A percentile compares a stretch with the other conserved stretches of the same genome.
Evolutionary conservation across 2,888 invertebrate genomes (phyloP).

Genomic region (Strigamia crassipes): DNA sequence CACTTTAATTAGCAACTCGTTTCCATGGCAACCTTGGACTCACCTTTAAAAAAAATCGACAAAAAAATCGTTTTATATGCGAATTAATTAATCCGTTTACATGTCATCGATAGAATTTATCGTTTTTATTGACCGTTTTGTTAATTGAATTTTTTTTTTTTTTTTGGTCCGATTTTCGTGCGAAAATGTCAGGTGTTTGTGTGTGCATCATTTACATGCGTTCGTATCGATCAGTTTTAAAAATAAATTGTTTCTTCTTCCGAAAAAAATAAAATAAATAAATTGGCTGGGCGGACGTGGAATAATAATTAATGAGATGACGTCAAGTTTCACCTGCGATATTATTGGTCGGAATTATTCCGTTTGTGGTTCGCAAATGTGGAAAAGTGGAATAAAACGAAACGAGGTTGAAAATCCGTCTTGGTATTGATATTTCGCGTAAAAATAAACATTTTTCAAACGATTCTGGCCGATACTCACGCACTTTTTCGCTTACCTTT

Average conservation of each 20-base stretch:
- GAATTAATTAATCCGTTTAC: too few relatives aligned
- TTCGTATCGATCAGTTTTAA: not conserved
- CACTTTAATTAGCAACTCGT: conserved; percentile 17
- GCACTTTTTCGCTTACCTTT: conserved; percentile 13
- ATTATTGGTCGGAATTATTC: not conserved
- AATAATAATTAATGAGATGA: conserved; percentile 20
- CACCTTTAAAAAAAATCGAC: too few relatives aligned
- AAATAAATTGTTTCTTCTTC: conserved; percentile 1
- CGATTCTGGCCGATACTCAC: not conserved
- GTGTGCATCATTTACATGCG: not conserved
- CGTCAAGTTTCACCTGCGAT: not conserved
- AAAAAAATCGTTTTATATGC: too few relatives aligned
- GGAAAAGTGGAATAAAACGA: too few relatives aligned
- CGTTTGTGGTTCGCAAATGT: not conserved
- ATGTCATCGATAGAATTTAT: too few relatives aligned
- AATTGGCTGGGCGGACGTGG: not conserved
- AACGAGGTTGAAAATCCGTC: too few relatives aligned
- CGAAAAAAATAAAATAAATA: not conserved
- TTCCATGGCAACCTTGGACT: not conserved
- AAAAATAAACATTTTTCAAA: too few relatives aligned
- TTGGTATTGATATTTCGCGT: not conserved
- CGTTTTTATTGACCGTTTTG: not conserved
- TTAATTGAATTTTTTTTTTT: too few relatives aligned
- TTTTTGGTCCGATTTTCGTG: not conserved
- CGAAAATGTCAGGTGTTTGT: not conserved